A percentile compares a stretch with the other conserved stretches of the same genome.
These are phyloP conservation scores for Peribatodes rhomboidaria DNA, from an alignment of 2,888 invertebrate species.

Conservation along the genomic window DNA sequence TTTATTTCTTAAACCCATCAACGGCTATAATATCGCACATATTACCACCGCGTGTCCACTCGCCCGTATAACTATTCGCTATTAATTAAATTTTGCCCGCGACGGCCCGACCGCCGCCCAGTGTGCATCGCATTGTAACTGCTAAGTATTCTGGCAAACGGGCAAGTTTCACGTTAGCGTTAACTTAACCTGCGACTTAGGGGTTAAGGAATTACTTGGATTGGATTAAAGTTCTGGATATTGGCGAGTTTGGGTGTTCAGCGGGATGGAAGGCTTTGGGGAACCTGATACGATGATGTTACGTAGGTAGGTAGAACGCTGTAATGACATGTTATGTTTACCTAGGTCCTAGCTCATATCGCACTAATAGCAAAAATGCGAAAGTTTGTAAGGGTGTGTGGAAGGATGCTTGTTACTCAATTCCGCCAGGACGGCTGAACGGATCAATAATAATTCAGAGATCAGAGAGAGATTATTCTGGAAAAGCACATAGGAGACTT, in stretches of 20 bases:
- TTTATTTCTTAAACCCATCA: no score
- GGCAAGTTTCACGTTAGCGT: conserved; percentile 49
- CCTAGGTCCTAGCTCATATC: no score
- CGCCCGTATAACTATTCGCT: conserved; percentile 57
- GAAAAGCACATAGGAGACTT: no score
- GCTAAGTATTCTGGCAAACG: conserved; percentile 39
- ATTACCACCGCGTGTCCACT: conserved; percentile 50
- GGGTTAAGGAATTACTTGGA: conserved; percentile 44
- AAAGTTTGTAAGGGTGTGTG: no score
- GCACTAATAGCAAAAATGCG: no score
- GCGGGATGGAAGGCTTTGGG: conserved; percentile 12
- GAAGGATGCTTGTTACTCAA: no score
- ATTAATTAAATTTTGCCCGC: conserved; percentile 68
- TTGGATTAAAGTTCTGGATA: conserved; percentile 36
- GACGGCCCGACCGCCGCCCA: conserved; percentile 8
- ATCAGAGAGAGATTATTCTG: no score
- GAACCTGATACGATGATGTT: background rate
- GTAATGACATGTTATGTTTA: no score
- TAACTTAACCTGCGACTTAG: conserved; percentile 60
- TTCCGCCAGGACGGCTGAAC: no score
- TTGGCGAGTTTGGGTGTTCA: conserved; percentile 27
- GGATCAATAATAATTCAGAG: no score
- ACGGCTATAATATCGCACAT: no score
- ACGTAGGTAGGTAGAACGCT: background rate
- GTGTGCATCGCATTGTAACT: conserved; percentile 24